phyloP scores from a whole-genome alignment of 2,113 vertebrate genomes.

The Nesospiza acunhae region DNA sequence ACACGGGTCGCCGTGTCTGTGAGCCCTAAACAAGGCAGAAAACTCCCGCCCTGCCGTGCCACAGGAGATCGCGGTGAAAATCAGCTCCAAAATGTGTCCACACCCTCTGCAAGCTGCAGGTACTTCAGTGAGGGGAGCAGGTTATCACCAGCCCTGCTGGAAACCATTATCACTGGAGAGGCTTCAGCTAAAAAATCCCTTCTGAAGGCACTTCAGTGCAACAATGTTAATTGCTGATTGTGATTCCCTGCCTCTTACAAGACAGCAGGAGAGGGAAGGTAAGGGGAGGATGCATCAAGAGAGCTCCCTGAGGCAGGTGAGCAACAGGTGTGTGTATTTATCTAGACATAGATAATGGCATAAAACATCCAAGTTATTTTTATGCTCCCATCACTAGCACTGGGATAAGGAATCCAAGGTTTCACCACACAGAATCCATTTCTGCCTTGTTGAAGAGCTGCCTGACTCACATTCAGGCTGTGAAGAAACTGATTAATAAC shows the following conservation, averaged over 20 bases:
- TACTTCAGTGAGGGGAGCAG: background rate
- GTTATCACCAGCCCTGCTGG: background rate
- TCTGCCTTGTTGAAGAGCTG: background rate
- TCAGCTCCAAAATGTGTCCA: background rate
- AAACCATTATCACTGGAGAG: background rate
- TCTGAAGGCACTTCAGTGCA: background rate
- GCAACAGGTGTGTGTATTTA: background rate
- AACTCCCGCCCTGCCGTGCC: background rate
- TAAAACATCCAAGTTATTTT: background rate
- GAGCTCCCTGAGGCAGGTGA: background rate
- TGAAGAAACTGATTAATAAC: background rate
- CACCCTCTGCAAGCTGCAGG: background rate
- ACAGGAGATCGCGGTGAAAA: background rate
- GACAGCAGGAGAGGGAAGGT: background rate
- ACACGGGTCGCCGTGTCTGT: fast-evolving
- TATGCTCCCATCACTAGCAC: background rate
- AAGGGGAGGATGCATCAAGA: background rate
- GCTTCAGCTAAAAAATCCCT: background rate
- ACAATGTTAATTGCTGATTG: background rate
- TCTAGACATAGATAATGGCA: background rate
- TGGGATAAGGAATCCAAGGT: background rate
- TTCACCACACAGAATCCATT: background rate
- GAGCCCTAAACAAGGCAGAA: background rate
- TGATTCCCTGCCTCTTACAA: background rate
- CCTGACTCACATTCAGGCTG: background rate